Evolutionary conservation across 2,888 invertebrate genomes (phyloP), one percentile per base, ranked within the genome.

Genomic region (Mythimna pallens): DNA sequence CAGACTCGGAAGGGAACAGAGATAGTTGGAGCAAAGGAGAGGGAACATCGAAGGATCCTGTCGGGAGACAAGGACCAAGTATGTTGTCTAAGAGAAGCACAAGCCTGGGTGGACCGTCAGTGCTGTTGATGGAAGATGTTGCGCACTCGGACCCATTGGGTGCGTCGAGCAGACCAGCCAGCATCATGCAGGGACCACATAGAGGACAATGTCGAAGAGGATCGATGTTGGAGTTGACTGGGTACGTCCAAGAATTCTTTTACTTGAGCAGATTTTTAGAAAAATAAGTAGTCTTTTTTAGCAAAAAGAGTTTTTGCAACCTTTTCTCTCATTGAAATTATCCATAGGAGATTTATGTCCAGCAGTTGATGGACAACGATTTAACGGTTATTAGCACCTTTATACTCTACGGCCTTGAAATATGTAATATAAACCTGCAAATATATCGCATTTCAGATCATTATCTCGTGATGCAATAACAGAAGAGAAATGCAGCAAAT

Each of bases 141-240:
- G 95, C 96, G 0, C 97, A 97, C 89, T 94, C 97, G 8, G 97
- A 97, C 67, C 97, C 97, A 3, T 96, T 97, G 47, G 97, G 97
- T 40, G 97, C 97, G 0, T 97, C 97, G 0, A 94, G 94, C 62
- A 92, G 97, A 67, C 97, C 96, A 25, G 97, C 97, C 63, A 97
- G 97, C 83, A 96, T 96, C 75, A 96, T 96, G 96, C 96, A 96
- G 81, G 96, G 96, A 1, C 96, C 96, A 52, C 97, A 97, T 89
- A 95, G 97, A 63, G 97, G 97, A 30, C 97, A 98, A 89, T 97
- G 97, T 81, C 96, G 98, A 87, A 96, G 98, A 86, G 98, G 98
- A 83, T 98, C 98, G 66, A 98, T 98, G 98, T 96, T 98, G 92
- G 98, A 98, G 92, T 96, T 98, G 67, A 98, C 97, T 89, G 97